Conservation (phyloP, 1,140 invertebrate genomes). For the Spodoptera frugiperda region DNA sequence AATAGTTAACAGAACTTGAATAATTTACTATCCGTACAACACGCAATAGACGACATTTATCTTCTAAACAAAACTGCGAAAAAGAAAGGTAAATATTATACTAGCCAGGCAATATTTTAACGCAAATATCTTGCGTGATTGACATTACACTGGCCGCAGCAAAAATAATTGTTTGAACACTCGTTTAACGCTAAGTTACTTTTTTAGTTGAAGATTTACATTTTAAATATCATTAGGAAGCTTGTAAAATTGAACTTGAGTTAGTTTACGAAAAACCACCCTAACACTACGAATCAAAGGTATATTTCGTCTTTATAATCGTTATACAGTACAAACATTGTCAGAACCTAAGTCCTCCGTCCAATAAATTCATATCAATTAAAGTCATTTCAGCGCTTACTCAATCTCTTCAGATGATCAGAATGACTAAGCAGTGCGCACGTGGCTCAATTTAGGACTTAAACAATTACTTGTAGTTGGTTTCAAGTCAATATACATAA, state of each 20-base stretch:
- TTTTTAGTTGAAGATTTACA: not conserved
- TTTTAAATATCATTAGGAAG: too few relatives aligned
- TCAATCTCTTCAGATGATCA: constrained; percentile 32
- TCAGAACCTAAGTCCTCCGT: not conserved
- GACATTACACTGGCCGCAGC: not conserved
- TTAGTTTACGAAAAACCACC: too few relatives aligned
- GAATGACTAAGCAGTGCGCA: constrained; percentile 42
- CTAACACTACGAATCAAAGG: too few relatives aligned
- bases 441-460: constrained; percentile 55
- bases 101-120: not conserved
- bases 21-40: not conserved
- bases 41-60: not conserved
- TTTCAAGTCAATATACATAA: constrained; percentile 56
- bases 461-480: constrained; percentile 58
- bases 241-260: too few relatives aligned
- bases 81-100: constrained; percentile 3
- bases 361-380: constrained; percentile 34
- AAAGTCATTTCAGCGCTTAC: constrained; percentile 31
- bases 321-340: too few relatives aligned
- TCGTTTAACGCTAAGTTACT: not conserved
- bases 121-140: constrained; percentile 16
- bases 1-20: not conserved
- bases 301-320: too few relatives aligned
- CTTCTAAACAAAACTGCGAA: not conserved
- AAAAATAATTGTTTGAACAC: constrained; percentile 8